Conservation (phyloP, 2,113 vertebrate genomes). For the Phylloscopus trochilus region DNA sequence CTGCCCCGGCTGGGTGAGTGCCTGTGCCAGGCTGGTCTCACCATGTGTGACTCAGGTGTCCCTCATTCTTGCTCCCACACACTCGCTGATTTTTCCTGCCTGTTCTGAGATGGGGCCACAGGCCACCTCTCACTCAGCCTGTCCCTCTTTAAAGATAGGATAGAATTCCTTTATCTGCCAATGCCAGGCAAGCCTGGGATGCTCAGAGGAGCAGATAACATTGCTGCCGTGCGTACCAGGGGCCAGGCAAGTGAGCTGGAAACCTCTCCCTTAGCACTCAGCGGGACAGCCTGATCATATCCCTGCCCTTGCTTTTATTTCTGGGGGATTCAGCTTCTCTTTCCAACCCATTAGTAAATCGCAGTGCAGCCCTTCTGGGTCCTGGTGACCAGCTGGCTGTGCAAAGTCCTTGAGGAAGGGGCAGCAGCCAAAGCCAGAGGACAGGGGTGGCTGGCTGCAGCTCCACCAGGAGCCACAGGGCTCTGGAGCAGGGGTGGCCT, state of each 20-base stretch:
- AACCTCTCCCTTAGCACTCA: neutral
- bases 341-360: rapidly evolving
- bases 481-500: neutral
- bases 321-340: neutral
- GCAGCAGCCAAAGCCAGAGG: neutral
- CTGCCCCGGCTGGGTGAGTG: neutral
- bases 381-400: neutral
- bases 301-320: neutral
- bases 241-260: rapidly evolving
- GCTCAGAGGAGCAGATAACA: neutral
- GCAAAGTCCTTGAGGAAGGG: neutral
- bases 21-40: neutral
- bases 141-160: neutral
- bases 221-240: rapidly evolving
- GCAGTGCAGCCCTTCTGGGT: neutral
- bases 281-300: neutral
- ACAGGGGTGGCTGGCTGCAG: neutral
- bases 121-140: rapidly evolving
- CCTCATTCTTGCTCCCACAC: rapidly evolving
- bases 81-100: neutral
- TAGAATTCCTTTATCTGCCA: neutral
- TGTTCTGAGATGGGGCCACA: neutral
- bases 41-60: rapidly evolving
- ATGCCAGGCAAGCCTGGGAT: neutral
- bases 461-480: neutral